A percentile compares a stretch with the other conserved stretches of the same genome.
These are phyloP conservation scores for Acanthisitta chloris DNA, from an alignment of 2,113 vertebrate species.

Conservation along the genomic window DNA sequence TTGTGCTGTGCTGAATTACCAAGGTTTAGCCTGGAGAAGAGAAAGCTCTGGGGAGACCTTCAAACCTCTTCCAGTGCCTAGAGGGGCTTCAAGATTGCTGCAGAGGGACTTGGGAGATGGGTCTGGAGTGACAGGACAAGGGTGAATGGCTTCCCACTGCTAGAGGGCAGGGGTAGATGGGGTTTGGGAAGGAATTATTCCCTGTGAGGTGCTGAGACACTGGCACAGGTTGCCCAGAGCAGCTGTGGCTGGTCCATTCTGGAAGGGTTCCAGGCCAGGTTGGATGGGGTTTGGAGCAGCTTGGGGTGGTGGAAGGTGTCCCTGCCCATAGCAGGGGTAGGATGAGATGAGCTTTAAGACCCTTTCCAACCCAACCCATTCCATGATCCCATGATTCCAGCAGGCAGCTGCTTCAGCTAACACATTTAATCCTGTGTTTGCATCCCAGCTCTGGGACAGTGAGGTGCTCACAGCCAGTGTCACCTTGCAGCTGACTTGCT, in stretches of 20 bases:
- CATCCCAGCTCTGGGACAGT: neutral
- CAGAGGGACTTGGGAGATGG: neutral
- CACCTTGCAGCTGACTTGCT: neutral
- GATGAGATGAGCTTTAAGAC: neutral
- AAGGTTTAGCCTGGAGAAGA: neutral
- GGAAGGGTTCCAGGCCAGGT: neutral
- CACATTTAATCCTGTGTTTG: neutral
- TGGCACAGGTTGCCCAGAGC: too few species aligned
- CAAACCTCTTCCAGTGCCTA: neutral
- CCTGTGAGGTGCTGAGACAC: neutral
- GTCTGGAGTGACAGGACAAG: neutral
- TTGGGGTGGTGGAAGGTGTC: neutral
- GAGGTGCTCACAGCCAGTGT: neutral
- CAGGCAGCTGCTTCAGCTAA: neutral
- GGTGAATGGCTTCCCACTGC: neutral
- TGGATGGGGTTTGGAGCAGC: accelerated
- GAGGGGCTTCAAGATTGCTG: neutral
- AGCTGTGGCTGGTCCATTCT: neutral
- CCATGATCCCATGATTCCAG: neutral
- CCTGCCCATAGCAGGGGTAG: neutral
- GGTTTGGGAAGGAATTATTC: neutral
- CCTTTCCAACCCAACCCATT: neutral
- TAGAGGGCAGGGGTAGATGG: neutral
- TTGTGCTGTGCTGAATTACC: neutral
- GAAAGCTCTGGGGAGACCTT: too few species aligned